Conservation (phyloP, 2,888 invertebrate species). For the Periphyllus acericola region DNA sequence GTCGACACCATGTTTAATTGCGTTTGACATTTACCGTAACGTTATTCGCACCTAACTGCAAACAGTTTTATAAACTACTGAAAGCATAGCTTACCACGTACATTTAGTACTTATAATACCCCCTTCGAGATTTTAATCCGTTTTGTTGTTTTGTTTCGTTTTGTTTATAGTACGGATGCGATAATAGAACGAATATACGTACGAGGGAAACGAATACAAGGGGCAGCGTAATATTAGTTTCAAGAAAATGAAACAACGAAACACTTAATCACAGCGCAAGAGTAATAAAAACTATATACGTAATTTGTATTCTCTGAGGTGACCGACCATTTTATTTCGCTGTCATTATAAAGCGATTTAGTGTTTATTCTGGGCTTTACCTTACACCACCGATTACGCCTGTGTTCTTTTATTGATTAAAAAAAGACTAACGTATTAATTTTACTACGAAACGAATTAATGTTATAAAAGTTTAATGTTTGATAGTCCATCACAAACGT, state of each 20-base stretch:
- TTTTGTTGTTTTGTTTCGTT: constrained; percentile 26
- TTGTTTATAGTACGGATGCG: background rate
- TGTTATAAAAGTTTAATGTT: too few species aligned
- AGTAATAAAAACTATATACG: background rate
- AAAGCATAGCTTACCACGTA: background rate
- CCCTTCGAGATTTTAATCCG: constrained; percentile 29
- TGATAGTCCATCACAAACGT: too few species aligned
- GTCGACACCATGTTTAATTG: constrained; percentile 50
- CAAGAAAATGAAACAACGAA: background rate
- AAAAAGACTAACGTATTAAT: background rate
- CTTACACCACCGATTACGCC: background rate
- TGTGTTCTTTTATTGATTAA: background rate
- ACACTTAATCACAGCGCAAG: constrained; percentile 25
- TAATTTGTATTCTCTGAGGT: constrained; percentile 26
- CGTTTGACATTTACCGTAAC: constrained; percentile 39
- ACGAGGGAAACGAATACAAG: background rate
- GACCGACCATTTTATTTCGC: background rate
- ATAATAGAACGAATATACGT: background rate
- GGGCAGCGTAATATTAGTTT: constrained; percentile 33
- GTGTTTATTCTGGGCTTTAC: background rate
- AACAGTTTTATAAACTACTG: constrained; percentile 17
- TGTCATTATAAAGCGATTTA: constrained; percentile 9
- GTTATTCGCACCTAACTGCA: constrained; percentile 25
- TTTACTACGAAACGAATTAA: too few species aligned
- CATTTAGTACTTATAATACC: constrained; percentile 1